Evolutionary conservation across 1,140 invertebrate genomes (phyloP), one percentile per base, ranked within the genome.

Genomic region (Trinorchestia longiramus): DNA sequence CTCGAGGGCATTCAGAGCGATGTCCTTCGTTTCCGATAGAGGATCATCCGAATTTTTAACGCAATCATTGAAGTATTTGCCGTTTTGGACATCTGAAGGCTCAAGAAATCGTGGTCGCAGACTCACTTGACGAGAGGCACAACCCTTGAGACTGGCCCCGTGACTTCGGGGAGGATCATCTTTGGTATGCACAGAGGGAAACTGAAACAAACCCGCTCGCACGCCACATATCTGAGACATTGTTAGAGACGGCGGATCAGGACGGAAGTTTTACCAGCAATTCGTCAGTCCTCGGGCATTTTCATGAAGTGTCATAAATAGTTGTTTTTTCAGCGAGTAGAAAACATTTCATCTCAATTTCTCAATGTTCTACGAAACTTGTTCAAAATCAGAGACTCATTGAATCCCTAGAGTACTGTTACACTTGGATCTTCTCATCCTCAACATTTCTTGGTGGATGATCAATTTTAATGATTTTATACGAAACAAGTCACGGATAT

Each of bases 201-300:
- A 94, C 92, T 94, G 92, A 45, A 45, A 94, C 43, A 40, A 45
- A 3, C 41, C 36, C 41, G 92, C 44, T 47, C 92, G 8, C 36
- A 47, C 92, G 36, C 92, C 92, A 36, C 92, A 94, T 94, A 45
- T 94, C 44, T 94, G 43, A 42, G 92, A 94, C 92, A 94, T 94
- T 0, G 43, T 43, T 41, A 15, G 41, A 42, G 41, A 77, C 28
- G 62, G 62, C 28, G 62, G 36, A 23, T 77, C 28, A 11, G 8
- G 28, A 28, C 3, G 11, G 36, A 15, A 11, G 28, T 11, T 11
- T 11, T 36, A 77, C 36, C 28, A 36, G 62, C 62, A 77, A 28
- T 28, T 36, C 62, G 11, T 77, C 28, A 77, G 62, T 77, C 28
- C 62, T 53, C 47, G 19, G 36, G 15, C 28, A 77, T 77, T 77